These are phyloP conservation scores for Pediacus dermestoides DNA, from an alignment of 2,888 invertebrate species.

Conservation along the genomic window DNA sequence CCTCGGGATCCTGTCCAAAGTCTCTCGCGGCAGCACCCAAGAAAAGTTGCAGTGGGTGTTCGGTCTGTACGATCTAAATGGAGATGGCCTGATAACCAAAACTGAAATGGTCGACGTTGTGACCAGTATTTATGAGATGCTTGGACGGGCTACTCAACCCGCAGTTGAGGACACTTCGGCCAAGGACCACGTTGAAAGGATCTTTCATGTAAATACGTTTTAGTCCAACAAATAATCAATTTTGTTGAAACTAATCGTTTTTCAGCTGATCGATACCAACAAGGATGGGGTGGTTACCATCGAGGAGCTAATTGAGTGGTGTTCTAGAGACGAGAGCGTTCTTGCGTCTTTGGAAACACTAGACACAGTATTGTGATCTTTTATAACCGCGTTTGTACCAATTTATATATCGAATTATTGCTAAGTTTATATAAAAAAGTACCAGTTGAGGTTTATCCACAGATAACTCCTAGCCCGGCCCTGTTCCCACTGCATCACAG, in stretches of 20 bases:
- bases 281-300: constrained; percentile 77
- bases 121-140: constrained; percentile 80
- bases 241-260: constrained; percentile 19
- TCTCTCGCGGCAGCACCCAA: constrained; percentile 77
- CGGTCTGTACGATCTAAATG: constrained; percentile 81
- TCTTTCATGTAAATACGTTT: constrained; percentile 65
- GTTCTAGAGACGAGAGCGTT: constrained; percentile 67
- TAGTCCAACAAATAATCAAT: background rate
- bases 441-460: background rate
- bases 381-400: constrained; percentile 16
- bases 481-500: too few relatives aligned
- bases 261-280: constrained; percentile 74
- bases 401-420: constrained; percentile 11
- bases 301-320: constrained; percentile 77
- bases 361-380: constrained; percentile 71
- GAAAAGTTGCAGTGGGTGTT: constrained; percentile 90
- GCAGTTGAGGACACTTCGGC: constrained; percentile 69
- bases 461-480: too few relatives aligned
- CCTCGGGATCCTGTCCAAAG: constrained; percentile 75
- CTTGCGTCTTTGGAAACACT: constrained; percentile 67
- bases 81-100: constrained; percentile 80
- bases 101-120: constrained; percentile 82
- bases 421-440: constrained; percentile 13
- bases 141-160: constrained; percentile 75
- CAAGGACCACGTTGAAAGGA: constrained; percentile 78